phyloP scores from a whole-genome alignment of 2,113 vertebrate species.

The Prionailurus viverrinus region DNA sequence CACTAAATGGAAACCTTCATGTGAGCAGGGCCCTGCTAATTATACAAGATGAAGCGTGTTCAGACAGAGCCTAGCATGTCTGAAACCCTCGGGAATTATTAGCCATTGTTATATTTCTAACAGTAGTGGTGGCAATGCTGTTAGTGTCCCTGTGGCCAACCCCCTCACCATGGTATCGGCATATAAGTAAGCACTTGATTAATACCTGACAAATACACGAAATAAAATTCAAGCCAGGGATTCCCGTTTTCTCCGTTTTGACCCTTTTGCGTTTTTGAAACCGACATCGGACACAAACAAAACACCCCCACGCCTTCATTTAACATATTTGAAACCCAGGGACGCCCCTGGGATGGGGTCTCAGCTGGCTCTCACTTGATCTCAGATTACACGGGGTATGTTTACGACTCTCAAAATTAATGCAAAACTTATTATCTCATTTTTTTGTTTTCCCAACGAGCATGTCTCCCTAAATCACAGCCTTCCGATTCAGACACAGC shows the following conservation, averaged over 20 bases:
- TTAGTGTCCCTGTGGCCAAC: fast-evolving
- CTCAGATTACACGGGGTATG: not conserved
- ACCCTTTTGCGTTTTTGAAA: not conserved
- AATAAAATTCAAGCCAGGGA: not conserved
- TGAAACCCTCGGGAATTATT: fast-evolving
- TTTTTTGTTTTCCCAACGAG: not conserved
- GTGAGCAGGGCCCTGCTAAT: not conserved
- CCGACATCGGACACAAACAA: not conserved
- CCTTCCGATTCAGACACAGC: not conserved
- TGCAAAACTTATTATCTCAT: not conserved
- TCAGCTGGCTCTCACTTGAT: not conserved
- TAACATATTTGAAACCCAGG: not conserved
- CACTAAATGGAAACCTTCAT: not conserved
- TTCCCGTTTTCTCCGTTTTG: not conserved
- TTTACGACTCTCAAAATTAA: not conserved
- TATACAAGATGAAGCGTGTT: not conserved
- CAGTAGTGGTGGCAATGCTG: fast-evolving
- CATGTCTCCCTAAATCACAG: not conserved
- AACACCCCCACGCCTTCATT: not conserved
- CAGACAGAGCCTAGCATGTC: not conserved
- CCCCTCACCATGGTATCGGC: fast-evolving
- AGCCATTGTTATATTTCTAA: not conserved
- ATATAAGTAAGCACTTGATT: not conserved
- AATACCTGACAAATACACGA: not conserved
- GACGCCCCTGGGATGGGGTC: not conserved